Evolutionary conservation across 2,888 invertebrate species (phyloP), one percentile per base, ranked within the genome.

Genomic region (Orthosia gracilis): DNA sequence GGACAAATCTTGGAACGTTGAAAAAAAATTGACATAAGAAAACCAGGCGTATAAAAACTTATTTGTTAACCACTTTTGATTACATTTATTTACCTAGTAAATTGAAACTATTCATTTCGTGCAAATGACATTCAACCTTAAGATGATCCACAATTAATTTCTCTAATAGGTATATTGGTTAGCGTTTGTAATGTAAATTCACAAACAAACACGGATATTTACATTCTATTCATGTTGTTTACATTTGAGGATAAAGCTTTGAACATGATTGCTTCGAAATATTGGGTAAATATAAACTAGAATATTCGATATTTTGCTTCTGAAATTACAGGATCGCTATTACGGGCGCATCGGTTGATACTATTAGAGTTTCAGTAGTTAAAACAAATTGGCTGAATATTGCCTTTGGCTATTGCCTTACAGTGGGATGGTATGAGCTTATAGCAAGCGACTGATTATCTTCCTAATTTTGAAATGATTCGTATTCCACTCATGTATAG

Each of bases 231-330:
- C 21, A 52, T 23, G 17, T 13, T 64, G 59, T 68, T 73, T 73
- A 61, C 40, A 21, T 61, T 70, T 50, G 55, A n/a, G 21, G n/a
- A 21, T 52, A 65, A 40, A 73, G 31, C 73, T 73, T 64, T 79
- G 64, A 65, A 23, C 23, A 57, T 49, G 59, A 68, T 79, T 68
- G 55, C 57, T 72, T 58, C 26, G n/a, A 63, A 78, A 66, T 65
- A 73, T 78, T 57, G 55, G 61, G 21, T 62, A 61, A 79, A 73
- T 49, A 65, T 15, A 12, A 49, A 47, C 64, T 78, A 61, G 68
- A 68, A 52, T 61, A 79, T 68, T 73, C 21, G 21, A 77, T 70
- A 77, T 52, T 57, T 62, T 52, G 55, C 45, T 21, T 76, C 68
- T 76, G 62, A 47, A 57, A 52, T 65, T 54, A 59, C 31, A n/a